These are phyloP conservation scores for Hylia prasina DNA, from an alignment of 2,113 vertebrate species.

Conservation along the genomic window DNA sequence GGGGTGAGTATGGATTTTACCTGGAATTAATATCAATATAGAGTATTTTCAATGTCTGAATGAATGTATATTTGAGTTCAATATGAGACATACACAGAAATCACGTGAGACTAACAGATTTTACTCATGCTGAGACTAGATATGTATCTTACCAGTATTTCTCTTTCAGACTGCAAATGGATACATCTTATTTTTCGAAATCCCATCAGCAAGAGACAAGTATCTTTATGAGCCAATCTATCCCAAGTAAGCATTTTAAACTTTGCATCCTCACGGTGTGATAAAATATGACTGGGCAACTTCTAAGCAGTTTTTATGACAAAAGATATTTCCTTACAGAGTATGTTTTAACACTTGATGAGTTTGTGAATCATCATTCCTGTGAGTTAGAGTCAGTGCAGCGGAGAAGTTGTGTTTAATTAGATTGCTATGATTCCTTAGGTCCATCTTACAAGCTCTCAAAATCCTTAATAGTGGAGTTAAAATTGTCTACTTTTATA, in stretches of 20 bases:
- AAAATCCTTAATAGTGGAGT: neutral
- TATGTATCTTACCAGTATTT: neutral
- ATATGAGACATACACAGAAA: neutral
- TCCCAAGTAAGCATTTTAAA: conserved; percentile 85
- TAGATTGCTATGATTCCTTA: neutral
- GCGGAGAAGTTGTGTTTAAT: neutral
- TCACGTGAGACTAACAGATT: neutral
- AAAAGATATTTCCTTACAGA: neutral
- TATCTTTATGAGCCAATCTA: conserved; percentile 93
- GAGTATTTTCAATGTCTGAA: neutral
- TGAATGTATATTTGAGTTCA: neutral
- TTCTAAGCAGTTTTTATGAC: neutral
- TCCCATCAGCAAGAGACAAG: conserved; percentile 83
- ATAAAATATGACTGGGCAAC: neutral
- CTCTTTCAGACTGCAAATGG: conserved; percentile 90
- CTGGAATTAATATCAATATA: neutral
- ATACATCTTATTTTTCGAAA: conserved; percentile 94
- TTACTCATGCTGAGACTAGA: neutral
- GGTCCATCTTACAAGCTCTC: neutral
- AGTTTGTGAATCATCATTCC: neutral
- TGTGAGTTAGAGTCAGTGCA: neutral
- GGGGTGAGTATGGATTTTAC: neutral
- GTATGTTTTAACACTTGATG: neutral
- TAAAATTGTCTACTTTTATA: neutral
- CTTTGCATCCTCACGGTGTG: neutral